Conservation (phyloP, 2,888 invertebrate genomes). For the Acrobasis consociella region DNA sequence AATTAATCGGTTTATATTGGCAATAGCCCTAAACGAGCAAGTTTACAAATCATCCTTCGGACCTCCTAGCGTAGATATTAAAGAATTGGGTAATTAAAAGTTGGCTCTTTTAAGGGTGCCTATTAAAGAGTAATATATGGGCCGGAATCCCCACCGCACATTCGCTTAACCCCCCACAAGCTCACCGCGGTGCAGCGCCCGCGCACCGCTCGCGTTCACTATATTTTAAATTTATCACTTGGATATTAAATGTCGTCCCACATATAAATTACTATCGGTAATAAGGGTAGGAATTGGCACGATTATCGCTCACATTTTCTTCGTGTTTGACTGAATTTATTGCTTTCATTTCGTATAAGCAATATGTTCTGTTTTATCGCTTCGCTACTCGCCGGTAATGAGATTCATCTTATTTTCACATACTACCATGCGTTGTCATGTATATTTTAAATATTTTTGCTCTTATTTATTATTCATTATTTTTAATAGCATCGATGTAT, state of each 20-base stretch:
- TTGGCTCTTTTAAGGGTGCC: conserved; percentile 70
- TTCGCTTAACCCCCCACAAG: conserved; percentile 69
- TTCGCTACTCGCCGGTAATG: conserved; percentile 6
- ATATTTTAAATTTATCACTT: conserved; percentile 63
- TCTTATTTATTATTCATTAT: too few relatives aligned
- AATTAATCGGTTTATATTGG: conserved; percentile 28
- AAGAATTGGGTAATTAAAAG: conserved; percentile 72
- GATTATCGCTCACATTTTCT: conserved; percentile 49
- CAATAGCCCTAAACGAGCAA: conserved; percentile 29
- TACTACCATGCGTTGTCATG: not conserved
- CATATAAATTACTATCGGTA: conserved; percentile 63
- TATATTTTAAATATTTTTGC: not conserved
- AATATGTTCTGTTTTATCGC: conserved; percentile 9
- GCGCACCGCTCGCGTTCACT: conserved; percentile 42
- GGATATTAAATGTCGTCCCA: conserved; percentile 67
- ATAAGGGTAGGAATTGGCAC: conserved; percentile 53
- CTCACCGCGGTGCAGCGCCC: conserved; percentile 39
- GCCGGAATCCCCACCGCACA: conserved; percentile 43
- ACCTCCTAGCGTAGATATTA: conserved; percentile 64
- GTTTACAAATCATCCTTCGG: conserved; percentile 37
- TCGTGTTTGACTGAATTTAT: conserved; percentile 54
- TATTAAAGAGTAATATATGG: conserved; percentile 69
- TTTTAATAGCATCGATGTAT: too few relatives aligned
- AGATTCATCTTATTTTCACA: not conserved
- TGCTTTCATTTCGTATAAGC: conserved; percentile 41